Evolutionary conservation across 1,140 invertebrate species (phyloP).

Genomic region (Diabrotica undecimpunctata): DNA sequence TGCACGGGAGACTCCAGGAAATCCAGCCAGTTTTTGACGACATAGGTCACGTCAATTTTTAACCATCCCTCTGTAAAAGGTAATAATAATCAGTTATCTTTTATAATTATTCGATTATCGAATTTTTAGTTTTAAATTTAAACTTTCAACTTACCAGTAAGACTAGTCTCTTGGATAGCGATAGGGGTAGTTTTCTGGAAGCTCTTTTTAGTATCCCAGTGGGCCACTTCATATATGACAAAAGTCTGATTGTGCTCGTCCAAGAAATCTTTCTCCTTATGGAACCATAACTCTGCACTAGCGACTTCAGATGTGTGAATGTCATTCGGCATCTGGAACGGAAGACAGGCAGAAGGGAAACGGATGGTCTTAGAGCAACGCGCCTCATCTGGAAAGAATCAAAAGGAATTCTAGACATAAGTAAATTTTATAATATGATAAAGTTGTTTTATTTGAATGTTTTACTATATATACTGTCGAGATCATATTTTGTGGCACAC

Average conservation of each 20-base stretch:
- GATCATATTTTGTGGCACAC: too few relatives aligned
- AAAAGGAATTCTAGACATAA: background rate
- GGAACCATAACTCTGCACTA: constrained; percentile 75
- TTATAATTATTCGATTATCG: background rate
- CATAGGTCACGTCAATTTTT: constrained; percentile 69
- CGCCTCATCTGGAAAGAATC: constrained; percentile 40
- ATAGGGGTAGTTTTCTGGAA: constrained; percentile 70
- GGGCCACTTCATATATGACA: constrained; percentile 73
- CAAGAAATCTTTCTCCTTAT: constrained; percentile 59
- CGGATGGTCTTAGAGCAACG: constrained; percentile 43
- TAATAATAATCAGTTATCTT: constrained; percentile 4
- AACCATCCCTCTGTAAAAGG: constrained; percentile 70
- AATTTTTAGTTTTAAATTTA: too few relatives aligned
- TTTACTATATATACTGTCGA: too few relatives aligned
- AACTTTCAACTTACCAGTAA: constrained; percentile 51
- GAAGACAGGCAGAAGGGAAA: constrained; percentile 66
- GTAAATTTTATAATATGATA: too few relatives aligned
- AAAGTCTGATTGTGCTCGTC: constrained; percentile 67
- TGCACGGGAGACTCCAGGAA: constrained; percentile 58
- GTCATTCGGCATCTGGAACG: constrained; percentile 65
- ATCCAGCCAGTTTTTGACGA: constrained; percentile 69
- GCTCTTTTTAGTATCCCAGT: constrained; percentile 66
- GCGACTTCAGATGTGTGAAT: constrained; percentile 67
- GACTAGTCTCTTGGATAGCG: constrained; percentile 67
- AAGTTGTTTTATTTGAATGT: too few relatives aligned